These are phyloP conservation scores for Criorhina ranunculi DNA, from an alignment of 2,888 invertebrate species.

Conservation along the genomic window DNA sequence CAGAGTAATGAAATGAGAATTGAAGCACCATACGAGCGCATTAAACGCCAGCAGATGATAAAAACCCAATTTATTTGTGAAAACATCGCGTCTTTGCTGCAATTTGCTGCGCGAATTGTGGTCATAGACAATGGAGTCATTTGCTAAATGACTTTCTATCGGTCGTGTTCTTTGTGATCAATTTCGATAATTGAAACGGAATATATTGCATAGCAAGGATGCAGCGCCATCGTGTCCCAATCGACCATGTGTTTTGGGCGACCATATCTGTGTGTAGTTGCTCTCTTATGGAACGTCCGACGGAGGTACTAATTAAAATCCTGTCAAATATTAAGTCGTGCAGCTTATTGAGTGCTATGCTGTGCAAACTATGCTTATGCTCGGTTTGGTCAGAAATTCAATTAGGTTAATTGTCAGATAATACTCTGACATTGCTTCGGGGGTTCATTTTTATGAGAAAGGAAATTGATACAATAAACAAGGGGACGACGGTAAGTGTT, in stretches of 20 bases:
- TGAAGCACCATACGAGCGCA: slow-evolving; percentile 31
- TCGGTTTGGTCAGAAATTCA: background rate
- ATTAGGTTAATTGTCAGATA: slow-evolving; percentile 21
- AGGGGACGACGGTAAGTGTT: background rate
- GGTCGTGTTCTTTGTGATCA: slow-evolving; percentile 36
- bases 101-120: background rate
- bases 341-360: slow-evolving; percentile 2
- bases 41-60: slow-evolving; percentile 45
- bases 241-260: too few species aligned
- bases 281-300: slow-evolving; percentile 18
- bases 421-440: background rate
- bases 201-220: background rate
- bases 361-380: slow-evolving; percentile 5
- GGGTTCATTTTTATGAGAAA: background rate
- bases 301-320: slow-evolving; percentile 29
- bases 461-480: slow-evolving; percentile 5
- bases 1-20: slow-evolving; percentile 41
- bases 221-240: too few species aligned
- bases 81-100: slow-evolving; percentile 47
- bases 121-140: slow-evolving; percentile 14
- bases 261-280: background rate
- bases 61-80: slow-evolving; percentile 58
- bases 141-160: slow-evolving; percentile 15
- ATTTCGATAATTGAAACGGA: slow-evolving; percentile 55
- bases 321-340: slow-evolving; percentile 22